These are phyloP conservation scores for Conopomorpha cramerella DNA, from an alignment of 1,140 invertebrate species.

Conservation along the genomic window DNA sequence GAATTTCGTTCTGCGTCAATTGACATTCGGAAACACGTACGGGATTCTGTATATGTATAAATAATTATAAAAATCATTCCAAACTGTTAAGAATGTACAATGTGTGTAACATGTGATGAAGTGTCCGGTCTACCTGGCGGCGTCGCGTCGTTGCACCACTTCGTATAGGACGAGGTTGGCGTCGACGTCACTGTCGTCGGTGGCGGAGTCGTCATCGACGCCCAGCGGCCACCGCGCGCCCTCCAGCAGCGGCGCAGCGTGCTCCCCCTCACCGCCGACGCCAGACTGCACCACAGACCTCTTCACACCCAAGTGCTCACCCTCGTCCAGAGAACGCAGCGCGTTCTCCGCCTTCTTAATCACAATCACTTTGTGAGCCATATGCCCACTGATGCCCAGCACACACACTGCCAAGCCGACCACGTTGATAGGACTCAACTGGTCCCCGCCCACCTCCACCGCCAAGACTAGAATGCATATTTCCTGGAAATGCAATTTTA, in stretches of 20 bases:
- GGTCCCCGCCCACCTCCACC: slow-evolving; percentile 82
- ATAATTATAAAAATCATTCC: too few species aligned
- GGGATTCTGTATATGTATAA: too few species aligned
- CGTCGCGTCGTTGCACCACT: slow-evolving; percentile 42
- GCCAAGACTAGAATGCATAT: slow-evolving; percentile 87
- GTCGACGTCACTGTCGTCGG: slow-evolving; percentile 47
- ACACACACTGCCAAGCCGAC: slow-evolving; percentile 87
- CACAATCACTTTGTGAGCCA: slow-evolving; percentile 73
- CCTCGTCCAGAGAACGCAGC: slow-evolving; percentile 22
- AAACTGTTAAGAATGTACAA: too few species aligned
- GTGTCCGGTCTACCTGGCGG: slow-evolving; percentile 19
- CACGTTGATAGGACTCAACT: slow-evolving; percentile 81
- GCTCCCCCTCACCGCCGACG: slow-evolving; percentile 22
- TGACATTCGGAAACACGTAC: too few species aligned
- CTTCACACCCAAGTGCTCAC: slow-evolving; percentile 19
- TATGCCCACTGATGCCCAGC: slow-evolving; percentile 85
- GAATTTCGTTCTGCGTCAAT: too few species aligned
- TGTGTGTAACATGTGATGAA: too few species aligned
- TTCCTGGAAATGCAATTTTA: slow-evolving; percentile 78
- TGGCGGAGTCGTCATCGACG: slow-evolving; percentile 9
- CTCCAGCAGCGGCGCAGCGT: slow-evolving; percentile 32
- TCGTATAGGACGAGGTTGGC: slow-evolving; percentile 40
- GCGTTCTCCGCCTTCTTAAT: slow-evolving; percentile 32
- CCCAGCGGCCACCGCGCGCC: slow-evolving; percentile 22
- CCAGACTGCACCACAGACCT: too few species aligned